Evolutionary conservation across 1,140 invertebrate genomes (phyloP), one percentile per base, ranked within the genome.

Genomic region (Eufriesea mexicana): DNA sequence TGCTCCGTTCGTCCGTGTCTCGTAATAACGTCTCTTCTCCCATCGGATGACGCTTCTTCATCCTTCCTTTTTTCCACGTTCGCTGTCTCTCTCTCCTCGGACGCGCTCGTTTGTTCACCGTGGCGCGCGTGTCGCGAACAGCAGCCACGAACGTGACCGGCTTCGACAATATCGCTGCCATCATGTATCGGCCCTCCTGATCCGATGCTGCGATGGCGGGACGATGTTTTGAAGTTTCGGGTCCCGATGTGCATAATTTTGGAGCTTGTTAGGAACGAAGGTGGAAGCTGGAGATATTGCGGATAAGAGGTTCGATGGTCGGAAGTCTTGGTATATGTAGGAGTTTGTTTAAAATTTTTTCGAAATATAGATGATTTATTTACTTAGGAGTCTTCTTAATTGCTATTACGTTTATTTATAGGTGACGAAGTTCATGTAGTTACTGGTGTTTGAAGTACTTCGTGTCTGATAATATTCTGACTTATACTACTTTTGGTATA

Each of bases 101-200:
- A 47, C 49, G 59, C 70, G 47, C 64, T 79, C 79, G 78, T 75
- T 82, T 67, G 51, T 72, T 75, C 42, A 54, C 18, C 6, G 35
- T 20, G 54, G 45, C 68, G 54, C 79, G 59, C 73, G 68, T 77
- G 84, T 72, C 64, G 86, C 85, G 71, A 84, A 74, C 85, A 83
- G 73, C 80, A 72, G 85, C 86, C 80, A 28, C 75, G 75, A 42
- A 87, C 86, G 86, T 87, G 86, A 86, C 35, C 78, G 45, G 86
- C 14, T 49, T 82, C 20, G 54, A 68, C 51, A 82, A 76, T 7
- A 7, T 2, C 35, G 10, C 7, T 20, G 16, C 25, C 68, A 45
- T 59, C 35, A 28, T 54, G 67, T 61, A 61, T 73, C 35, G 70
- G 28, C 23, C 10, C 51, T 42, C 10, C 14, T 79, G 72, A 75